Conservation (phyloP, 2,888 invertebrate genomes). For the Odontomyia ornata region DNA sequence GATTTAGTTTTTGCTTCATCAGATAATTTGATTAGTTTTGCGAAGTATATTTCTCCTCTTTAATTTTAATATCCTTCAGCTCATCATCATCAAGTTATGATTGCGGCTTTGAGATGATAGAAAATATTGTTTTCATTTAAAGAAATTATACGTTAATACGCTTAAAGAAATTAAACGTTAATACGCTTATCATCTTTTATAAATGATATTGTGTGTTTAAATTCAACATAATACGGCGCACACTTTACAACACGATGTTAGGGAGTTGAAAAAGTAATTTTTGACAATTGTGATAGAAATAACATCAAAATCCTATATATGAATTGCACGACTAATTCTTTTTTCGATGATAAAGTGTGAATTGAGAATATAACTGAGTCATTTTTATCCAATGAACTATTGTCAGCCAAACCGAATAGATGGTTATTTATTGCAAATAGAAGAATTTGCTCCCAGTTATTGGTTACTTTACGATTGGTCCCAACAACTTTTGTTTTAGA, state of each 20-base stretch:
- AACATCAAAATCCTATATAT: constrained; percentile 36
- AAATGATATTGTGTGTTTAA: constrained; percentile 54
- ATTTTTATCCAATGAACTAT: constrained; percentile 45
- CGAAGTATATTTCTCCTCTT: not conserved
- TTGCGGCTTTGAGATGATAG: constrained; percentile 54
- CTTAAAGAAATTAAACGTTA: constrained; percentile 58
- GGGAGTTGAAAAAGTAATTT: constrained; percentile 50
- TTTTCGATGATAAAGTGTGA: constrained; percentile 38
- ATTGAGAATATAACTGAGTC: constrained; percentile 37
- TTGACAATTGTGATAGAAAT: constrained; percentile 42
- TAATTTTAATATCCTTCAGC: constrained; percentile 22
- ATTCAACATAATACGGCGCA: constrained; percentile 53
- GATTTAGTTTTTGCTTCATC: constrained; percentile 41
- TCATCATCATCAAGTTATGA: not conserved
- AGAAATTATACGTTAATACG: constrained; percentile 58
- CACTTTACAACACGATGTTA: constrained; percentile 56
- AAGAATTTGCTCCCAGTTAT: constrained; percentile 53
- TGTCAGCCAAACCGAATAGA: constrained; percentile 55
- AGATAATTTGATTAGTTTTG: not conserved
- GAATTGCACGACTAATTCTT: constrained; percentile 21
- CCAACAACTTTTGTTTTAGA: constrained; percentile 55
- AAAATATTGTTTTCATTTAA: constrained; percentile 61
- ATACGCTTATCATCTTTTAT: constrained; percentile 54
- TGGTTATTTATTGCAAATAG: constrained; percentile 59
- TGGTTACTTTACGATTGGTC: constrained; percentile 50